Evolutionary conservation across 2,113 vertebrate species (phyloP).

Genomic region (Martes martes): DNA sequence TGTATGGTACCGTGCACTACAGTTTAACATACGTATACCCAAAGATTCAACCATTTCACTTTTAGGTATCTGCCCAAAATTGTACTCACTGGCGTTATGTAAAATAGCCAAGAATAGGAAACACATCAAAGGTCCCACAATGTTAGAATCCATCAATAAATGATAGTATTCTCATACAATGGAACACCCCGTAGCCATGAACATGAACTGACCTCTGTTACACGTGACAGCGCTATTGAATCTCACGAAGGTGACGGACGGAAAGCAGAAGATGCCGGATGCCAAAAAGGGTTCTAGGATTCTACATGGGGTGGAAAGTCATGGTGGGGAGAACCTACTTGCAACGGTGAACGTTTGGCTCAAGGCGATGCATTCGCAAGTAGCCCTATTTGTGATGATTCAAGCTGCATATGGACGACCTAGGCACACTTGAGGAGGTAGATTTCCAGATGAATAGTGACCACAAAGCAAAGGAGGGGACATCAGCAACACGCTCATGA

Average conservation of each 20-base stretch:
- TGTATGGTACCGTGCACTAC: background rate
- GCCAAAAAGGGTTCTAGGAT: background rate
- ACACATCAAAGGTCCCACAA: background rate
- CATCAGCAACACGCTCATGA: too few species aligned
- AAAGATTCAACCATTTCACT: background rate
- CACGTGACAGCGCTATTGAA: background rate
- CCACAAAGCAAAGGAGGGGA: background rate
- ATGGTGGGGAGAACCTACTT: too few species aligned
- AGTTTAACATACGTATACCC: fast-evolving
- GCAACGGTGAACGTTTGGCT: background rate
- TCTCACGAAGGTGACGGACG: fast-evolving
- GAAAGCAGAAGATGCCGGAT: background rate
- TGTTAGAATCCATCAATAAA: fast-evolving
- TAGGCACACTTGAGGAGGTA: fast-evolving
- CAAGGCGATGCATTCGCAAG: fast-evolving
- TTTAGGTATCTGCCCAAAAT: background rate
- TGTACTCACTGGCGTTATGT: too few species aligned
- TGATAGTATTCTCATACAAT: too few species aligned
- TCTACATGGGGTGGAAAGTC: background rate
- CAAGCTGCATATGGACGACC: fast-evolving
- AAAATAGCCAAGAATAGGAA: background rate
- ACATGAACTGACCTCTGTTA: background rate
- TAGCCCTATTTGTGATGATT: background rate
- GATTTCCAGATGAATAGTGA: background rate
- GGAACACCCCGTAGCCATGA: fast-evolving